Percentiles rank a stretch among this genome's conserved stretches.
Conservation (phyloP, 1,140 invertebrate genomes). For the Pseudoatta argentina region DNA sequence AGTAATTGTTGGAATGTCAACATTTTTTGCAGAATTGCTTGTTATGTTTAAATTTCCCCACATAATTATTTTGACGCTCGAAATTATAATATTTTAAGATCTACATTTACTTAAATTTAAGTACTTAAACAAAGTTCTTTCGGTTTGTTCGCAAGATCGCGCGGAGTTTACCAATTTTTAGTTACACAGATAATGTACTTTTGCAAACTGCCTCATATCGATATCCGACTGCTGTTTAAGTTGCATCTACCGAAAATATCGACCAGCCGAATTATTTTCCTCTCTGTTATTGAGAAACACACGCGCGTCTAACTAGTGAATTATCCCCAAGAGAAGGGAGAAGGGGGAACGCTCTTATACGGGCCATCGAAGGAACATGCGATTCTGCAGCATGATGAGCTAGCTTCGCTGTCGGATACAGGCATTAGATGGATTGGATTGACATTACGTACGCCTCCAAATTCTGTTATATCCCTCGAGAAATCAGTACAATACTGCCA, state of each 20-base stretch:
- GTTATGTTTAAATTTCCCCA: no score
- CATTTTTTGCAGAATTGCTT: no score
- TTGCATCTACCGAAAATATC: neutral
- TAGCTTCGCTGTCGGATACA: slow-evolving; percentile 42
- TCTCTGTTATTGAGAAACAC: slow-evolving; percentile 10
- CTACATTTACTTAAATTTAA: no score
- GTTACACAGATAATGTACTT: neutral
- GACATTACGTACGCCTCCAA: slow-evolving; percentile 67
- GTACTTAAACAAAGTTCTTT: no score
- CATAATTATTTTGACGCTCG: no score
- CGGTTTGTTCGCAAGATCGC: neutral
- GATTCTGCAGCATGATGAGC: slow-evolving; percentile 31
- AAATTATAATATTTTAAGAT: no score
- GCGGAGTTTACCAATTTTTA: neutral
- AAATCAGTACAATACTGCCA: slow-evolving; percentile 66
- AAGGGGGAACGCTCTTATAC: neutral
- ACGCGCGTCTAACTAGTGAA: slow-evolving; percentile 13
- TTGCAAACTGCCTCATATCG: neutral
- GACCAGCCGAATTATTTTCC: neutral
- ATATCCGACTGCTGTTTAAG: neutral
- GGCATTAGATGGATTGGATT: slow-evolving; percentile 68
- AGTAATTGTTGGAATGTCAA: no score
- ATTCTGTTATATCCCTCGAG: slow-evolving; percentile 68
- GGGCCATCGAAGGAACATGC: slow-evolving; percentile 39
- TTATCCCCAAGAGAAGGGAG: neutral